phyloP scores from a whole-genome alignment of 2,113 vertebrate genomes.

The Oceanites oceanicus region DNA sequence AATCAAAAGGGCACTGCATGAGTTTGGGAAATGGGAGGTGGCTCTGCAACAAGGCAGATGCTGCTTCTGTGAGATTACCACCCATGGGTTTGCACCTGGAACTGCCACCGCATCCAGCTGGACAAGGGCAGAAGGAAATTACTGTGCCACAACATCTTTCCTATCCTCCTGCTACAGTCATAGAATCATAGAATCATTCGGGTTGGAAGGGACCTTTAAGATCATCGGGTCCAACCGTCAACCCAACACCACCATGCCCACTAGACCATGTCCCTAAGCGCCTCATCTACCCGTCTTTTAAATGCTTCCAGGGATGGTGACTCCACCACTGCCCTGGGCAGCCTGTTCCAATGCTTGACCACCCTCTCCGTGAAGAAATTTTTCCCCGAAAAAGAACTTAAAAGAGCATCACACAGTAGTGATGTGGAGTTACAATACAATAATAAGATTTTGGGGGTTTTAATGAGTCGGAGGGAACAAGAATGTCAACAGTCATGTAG shows the following conservation, averaged over 20 bases:
- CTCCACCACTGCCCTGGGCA: too few relatives aligned
- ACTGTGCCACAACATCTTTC: not conserved
- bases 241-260: too few relatives aligned
- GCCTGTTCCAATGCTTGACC: too few relatives aligned
- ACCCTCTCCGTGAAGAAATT: too few relatives aligned
- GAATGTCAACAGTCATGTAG: not conserved
- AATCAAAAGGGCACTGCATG: not conserved
- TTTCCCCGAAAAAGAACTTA: not conserved
- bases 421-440: rapidly evolving
- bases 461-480: not conserved
- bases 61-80: not conserved
- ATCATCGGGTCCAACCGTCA: too few relatives aligned
- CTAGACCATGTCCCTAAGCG: too few relatives aligned
- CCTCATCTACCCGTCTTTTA: too few relatives aligned
- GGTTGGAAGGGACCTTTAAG: too few relatives aligned
- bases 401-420: not conserved
- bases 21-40: not conserved
- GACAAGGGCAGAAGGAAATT: not conserved
- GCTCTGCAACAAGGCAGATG: not conserved
- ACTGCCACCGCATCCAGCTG: not conserved
- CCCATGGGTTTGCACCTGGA: not conserved
- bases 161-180: not conserved
- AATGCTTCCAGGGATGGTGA: too few relatives aligned
- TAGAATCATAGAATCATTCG: too few relatives aligned
- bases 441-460: not conserved